Conservation (phyloP, 2,797 vertebrate species). For the Margarornis squamiger region DNA sequence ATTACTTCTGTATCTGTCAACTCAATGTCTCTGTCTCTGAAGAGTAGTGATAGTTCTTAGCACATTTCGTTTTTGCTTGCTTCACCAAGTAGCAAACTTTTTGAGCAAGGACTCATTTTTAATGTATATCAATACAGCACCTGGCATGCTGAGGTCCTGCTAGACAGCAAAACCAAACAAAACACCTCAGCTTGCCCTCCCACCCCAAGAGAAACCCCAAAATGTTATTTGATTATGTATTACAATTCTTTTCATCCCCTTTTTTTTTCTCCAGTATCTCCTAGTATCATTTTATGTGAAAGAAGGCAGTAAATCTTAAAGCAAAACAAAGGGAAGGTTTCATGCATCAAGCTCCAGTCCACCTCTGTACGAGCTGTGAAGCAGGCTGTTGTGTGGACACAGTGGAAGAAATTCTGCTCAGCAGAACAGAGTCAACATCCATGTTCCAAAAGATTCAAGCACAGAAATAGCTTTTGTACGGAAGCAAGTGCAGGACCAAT, state of each 20-base stretch:
- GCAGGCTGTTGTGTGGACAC: neutral
- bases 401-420: neutral
- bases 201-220: rapidly evolving
- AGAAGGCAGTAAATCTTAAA: neutral
- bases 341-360: neutral
- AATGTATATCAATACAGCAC: neutral
- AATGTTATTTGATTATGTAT: neutral
- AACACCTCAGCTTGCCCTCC: neutral
- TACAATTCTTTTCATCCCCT: neutral
- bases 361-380: rapidly evolving
- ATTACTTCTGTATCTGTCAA: neutral
- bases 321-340: neutral
- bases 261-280: neutral
- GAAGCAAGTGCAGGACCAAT: neutral
- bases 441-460: neutral
- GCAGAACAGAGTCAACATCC: neutral
- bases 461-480: neutral
- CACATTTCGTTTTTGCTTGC: neutral
- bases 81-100: neutral
- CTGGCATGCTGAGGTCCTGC: neutral
- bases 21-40: neutral
- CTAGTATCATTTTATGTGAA: neutral
- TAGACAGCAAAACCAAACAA: neutral
- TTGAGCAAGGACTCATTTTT: neutral
- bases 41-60: neutral